Conservation (phyloP, 2,113 vertebrate genomes). For the Lutjanus erythropterus region DNA sequence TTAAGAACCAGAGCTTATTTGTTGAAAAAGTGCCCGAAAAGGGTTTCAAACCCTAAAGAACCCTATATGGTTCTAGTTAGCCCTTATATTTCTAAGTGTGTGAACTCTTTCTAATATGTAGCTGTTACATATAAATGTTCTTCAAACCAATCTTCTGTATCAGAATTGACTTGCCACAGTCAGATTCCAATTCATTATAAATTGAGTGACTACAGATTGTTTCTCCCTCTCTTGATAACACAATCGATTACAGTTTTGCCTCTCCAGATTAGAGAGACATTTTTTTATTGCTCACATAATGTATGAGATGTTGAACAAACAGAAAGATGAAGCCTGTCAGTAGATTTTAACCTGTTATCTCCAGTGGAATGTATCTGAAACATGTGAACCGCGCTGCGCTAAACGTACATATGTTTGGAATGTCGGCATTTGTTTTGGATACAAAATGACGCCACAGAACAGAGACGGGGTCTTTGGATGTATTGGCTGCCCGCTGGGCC, state of each 20-base stretch:
- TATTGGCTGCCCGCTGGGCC: conserved; percentile 25
- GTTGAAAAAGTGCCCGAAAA: too few relatives aligned
- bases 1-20: too few relatives aligned
- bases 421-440: conserved; percentile 59
- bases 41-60: too few relatives aligned
- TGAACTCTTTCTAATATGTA: conserved; percentile 20
- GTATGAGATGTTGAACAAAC: conserved; percentile 39
- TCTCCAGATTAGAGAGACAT: background rate
- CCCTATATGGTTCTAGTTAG: too few relatives aligned
- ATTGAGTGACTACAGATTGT: conserved; percentile 49
- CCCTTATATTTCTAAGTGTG: too few relatives aligned
- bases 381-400: conserved; percentile 16
- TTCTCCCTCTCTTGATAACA: conserved; percentile 12
- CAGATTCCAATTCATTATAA: conserved; percentile 44
- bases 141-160: conserved; percentile 41
- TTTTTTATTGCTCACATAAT: conserved; percentile 22
- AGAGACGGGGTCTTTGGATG: conserved; percentile 31
- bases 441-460: conserved; percentile 13
- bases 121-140: conserved; percentile 41
- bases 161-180: conserved; percentile 22
- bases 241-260: background rate
- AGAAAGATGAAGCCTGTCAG: conserved; percentile 29
- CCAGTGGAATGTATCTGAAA: conserved; percentile 25
- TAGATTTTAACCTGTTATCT: conserved; percentile 26
- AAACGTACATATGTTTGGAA: conserved; percentile 15